phyloP scores from a whole-genome alignment of 1,140 invertebrate genomes.

The Heliothis virescens region DNA sequence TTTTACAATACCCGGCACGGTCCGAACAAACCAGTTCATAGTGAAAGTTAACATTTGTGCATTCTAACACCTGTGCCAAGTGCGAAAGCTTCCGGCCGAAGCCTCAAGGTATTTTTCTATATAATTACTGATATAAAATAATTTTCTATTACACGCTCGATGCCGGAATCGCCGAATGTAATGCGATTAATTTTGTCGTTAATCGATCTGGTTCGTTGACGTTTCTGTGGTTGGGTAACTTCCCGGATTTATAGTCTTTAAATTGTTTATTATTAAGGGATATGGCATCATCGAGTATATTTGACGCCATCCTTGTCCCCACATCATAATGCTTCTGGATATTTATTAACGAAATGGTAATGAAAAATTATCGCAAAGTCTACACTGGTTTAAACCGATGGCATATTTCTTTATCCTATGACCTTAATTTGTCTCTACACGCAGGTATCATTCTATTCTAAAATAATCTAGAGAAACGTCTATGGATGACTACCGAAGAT shows the following conservation, averaged over 20 bases:
- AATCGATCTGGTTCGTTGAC: slow-evolving; percentile 39
- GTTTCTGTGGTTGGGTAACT: slow-evolving; percentile 31
- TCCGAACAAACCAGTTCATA: slow-evolving; percentile 65
- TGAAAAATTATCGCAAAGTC: too few relatives aligned
- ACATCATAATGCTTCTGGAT: too few relatives aligned
- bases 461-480: too few relatives aligned
- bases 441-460: neutral
- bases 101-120: slow-evolving; percentile 53
- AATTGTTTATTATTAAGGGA: neutral
- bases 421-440: neutral
- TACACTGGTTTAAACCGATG: too few relatives aligned
- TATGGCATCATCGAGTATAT: neutral
- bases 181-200: slow-evolving; percentile 36
- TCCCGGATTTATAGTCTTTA: neutral
- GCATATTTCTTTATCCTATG: too few relatives aligned
- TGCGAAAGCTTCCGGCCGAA: slow-evolving; percentile 55
- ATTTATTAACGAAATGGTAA: too few relatives aligned
- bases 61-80: slow-evolving; percentile 69
- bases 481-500: neutral
- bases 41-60: slow-evolving; percentile 75
- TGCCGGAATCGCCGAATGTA: slow-evolving; percentile 31
- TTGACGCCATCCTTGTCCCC: too few relatives aligned
- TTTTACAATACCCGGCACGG: slow-evolving; percentile 56
- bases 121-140: slow-evolving; percentile 44
- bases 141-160: slow-evolving; percentile 40